Evolutionary conservation across 2,113 vertebrate species (phyloP), one percentile per base, ranked within the genome.

Genomic region (Brachirus orientalis): DNA sequence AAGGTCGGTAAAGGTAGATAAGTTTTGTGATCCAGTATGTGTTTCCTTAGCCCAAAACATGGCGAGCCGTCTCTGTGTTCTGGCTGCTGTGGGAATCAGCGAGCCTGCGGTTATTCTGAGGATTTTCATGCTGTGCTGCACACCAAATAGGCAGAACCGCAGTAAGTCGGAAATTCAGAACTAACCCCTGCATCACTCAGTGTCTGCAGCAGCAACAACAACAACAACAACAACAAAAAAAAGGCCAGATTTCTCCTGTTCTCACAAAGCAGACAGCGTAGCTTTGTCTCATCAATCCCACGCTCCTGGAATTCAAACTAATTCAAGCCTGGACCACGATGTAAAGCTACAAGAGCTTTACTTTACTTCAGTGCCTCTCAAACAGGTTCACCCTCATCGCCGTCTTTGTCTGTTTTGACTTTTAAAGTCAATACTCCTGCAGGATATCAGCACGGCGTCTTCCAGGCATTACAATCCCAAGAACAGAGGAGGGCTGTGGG

Each of bases 121-220:
- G 76, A 73, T 84, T 86, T 85, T 88, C 82, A 84, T 80, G 87
- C 83, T 64, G 73, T 60, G 80, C 87, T 86, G 85, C 85, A 84
- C 87, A 84, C 78, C 83, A 86, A 89, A 80, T 75, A 82, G 78
- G 85, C 87, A 83, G 82, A 86, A 81, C 81, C 53, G 36, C 77
- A 86, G 79, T 75, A 79, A 79, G 83, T 78, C 82, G 66, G 70
- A 71, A 68, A 82, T 57, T 80, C 73, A 52, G 17, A 84, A 53
- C 67, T 84, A 82, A 85, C 80, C 81, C 83, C 69, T 7, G 83
- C 85, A 87, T 87, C 85, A 79, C 83, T 82, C 74, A 2, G 50
- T n/a, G 75, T 82, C 86, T 79, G 18, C 3, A 28, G 6, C 28
- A 28, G 18, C 3, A 28, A 28, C 28, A 28, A 28, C 28, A 28